These are phyloP conservation scores for Aphelenchoides besseyi DNA, from an alignment of 1,140 invertebrate genomes.

Conservation along the genomic window DNA sequence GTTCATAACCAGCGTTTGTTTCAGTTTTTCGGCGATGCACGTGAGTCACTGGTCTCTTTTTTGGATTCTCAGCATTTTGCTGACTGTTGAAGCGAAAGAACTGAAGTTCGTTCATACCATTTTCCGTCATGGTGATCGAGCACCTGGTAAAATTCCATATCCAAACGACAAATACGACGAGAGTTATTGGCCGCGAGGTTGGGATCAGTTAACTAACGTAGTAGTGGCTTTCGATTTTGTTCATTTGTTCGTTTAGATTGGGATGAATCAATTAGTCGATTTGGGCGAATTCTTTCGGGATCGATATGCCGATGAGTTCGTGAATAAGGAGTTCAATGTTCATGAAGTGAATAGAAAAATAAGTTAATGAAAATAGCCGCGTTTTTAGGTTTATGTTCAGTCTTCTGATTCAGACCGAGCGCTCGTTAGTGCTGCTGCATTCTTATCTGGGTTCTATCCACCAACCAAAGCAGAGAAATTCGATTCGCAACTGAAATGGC, in stretches of 20 bases:
- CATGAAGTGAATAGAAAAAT: neutral
- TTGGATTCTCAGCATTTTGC: neutral
- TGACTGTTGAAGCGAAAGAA: neutral
- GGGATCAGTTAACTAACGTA: conserved; percentile 77
- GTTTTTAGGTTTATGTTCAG: neutral
- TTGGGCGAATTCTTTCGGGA: conserved; percentile 27
- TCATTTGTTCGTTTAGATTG: conserved; percentile 10
- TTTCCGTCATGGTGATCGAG: conserved; percentile 76
- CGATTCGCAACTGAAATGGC: neutral
- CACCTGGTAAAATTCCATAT: conserved; percentile 69
- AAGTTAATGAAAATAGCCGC: neutral
- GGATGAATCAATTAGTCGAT: conserved; percentile 42
- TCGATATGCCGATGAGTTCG: conserved; percentile 21
- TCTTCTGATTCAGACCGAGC: conserved; percentile 13
- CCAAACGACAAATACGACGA: conserved; percentile 71
- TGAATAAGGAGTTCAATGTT: conserved; percentile 3
- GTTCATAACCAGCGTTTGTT: neutral
- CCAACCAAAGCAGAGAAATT: neutral
- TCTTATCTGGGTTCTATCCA: neutral
- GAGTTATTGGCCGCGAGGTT: conserved; percentile 73
- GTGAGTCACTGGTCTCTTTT: neutral
- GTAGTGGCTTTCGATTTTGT: conserved; percentile 47
- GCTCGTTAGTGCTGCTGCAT: neutral
- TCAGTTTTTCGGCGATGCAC: neutral
- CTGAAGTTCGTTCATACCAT: conserved; percentile 39